Evolutionary conservation across 2,888 invertebrate species (phyloP).

Genomic region (Eupithecia tripunctaria): DNA sequence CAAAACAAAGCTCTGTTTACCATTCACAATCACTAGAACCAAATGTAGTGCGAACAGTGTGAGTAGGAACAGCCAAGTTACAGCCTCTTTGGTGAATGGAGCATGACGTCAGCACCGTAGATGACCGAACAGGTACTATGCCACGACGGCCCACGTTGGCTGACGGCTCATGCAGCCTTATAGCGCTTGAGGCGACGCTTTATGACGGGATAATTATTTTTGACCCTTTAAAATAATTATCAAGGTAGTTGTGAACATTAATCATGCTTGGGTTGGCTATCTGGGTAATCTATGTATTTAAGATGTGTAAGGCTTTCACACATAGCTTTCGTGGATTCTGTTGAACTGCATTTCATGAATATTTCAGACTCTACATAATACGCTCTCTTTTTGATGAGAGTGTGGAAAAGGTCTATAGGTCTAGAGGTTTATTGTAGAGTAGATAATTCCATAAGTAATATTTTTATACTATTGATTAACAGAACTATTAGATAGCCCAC

Average conservation of each 20-base stretch:
- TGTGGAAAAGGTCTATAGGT: not conserved
- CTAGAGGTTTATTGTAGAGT: too few relatives aligned
- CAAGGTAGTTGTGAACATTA: slow-evolving; percentile 20
- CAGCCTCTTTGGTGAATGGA: slow-evolving; percentile 60
- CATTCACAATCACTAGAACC: slow-evolving; percentile 37
- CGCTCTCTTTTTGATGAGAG: not conserved
- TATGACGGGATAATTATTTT: slow-evolving; percentile 26
- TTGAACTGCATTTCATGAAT: not conserved
- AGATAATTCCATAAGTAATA: not conserved
- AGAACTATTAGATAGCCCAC: too few relatives aligned
- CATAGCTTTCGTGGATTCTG: not conserved
- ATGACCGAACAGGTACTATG: slow-evolving; percentile 10
- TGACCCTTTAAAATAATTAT: slow-evolving; percentile 29
- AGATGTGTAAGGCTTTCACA: not conserved
- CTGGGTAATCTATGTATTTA: slow-evolving; percentile 12
- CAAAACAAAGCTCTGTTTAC: slow-evolving; percentile 30
- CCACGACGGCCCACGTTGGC: slow-evolving; percentile 57
- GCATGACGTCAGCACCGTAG: slow-evolving; percentile 60
- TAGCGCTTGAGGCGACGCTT: slow-evolving; percentile 47
- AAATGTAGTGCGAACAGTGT: slow-evolving; percentile 46
- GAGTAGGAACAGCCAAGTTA: not conserved
- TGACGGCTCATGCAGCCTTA: slow-evolving; percentile 60
- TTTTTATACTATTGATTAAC: too few relatives aligned
- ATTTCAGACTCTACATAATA: not conserved
- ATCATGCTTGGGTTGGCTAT: slow-evolving; percentile 12